Base-by-base conservation (phyloP, 2,888 invertebrate genomes). In the Macroteleia sp. region DNA sequence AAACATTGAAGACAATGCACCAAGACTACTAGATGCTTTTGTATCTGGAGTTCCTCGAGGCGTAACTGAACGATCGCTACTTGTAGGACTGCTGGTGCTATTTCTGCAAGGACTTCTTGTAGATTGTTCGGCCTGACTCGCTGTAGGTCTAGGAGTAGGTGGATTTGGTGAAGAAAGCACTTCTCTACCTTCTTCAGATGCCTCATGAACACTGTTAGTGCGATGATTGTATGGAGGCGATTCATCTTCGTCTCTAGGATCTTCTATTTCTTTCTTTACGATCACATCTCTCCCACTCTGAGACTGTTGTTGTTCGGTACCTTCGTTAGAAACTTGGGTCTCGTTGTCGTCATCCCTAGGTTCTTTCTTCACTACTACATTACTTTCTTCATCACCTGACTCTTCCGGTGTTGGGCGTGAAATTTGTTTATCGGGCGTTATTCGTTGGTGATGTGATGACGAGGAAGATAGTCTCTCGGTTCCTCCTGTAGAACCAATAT, bases 1-100 rank as follows among this genome's bases (percentile, higher is more conserved):
- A 87, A 97, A 97, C 97, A 97, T 97, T 16, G 97, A 97, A 16
- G 97, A 97, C 1, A 97, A 92, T 0, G 97, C 97, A 14, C 96
- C 96, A 56, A 97, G 92, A 85, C 96, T 96, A 46, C 93, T 92
- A 28, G 93, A 92, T 8, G 94, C 93, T 64, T 91, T 91, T 1
- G 93, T 93, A 73, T 94, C 93, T 32, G 94, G 94, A 6, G 93
- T 92, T 76, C 95, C 95, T 46, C 95, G 93, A 1, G 95, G 96
- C 1, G 96, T 96, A 1, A 93, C 95, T 0, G 96, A 96, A 52
- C 96, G 94, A 84, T 96, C 96, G 81, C 93, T 94, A 85, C 96
- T 96, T 16, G 95, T 94, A 0, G 96, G 96, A 91, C 96, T 96
- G 81, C 92, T 92, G 34, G 93, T 94, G 88, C 90, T 93, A 85